Evolutionary conservation across 1,140 invertebrate species (phyloP), one percentile per base, ranked within the genome.

Genomic region (Bursaphelenchus mucronatus): DNA sequence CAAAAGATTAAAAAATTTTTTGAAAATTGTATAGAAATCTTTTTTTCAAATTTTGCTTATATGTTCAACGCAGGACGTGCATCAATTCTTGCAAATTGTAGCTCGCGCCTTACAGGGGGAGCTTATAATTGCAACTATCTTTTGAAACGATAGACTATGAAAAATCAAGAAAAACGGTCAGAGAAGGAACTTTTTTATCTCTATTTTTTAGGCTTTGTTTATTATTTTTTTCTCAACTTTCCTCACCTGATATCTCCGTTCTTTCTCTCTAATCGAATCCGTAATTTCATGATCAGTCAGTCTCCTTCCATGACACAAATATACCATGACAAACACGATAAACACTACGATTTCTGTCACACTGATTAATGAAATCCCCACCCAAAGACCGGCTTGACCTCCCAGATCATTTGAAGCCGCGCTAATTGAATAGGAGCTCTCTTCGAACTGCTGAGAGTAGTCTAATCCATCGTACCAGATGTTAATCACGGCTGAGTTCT

Each of bases 281-380:
- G 13, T 43, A 9, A 61, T 17, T 6, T 72, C 68, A 7, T 65
- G 45, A n/a, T 66, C 17, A 44, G 13, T 59, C 11, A 67, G 15
- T 46, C 39, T 67, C 15, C 66, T 61, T n/a, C 66, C 66, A 46
- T 61, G 63, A 8, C n/a, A 44, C 8, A 70, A 65, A 19, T 73
- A 67, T 13, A 72, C 11, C 13, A 19, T 15, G 0, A 71, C 11
- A 17, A 67, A 17, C 4, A 67, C 21, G 0, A 67, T 8, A 17
- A 67, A 43, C 15, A 61, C 58, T 7, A 55, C 44, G 21, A 67
- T 41, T 43, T 67, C 66, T 11, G 65, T 17, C 15, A 67, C 39
- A 30, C 30, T 19, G 41, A 40, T 19, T 4, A 66, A 11, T 17
- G 68, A 71, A 44, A 55, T 21, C 30, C 67, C 64, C 10, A 44